Evolutionary conservation across 2,113 vertebrate species (phyloP), one percentile per base, ranked within the genome.

Genomic region (Pogona vitticeps): DNA sequence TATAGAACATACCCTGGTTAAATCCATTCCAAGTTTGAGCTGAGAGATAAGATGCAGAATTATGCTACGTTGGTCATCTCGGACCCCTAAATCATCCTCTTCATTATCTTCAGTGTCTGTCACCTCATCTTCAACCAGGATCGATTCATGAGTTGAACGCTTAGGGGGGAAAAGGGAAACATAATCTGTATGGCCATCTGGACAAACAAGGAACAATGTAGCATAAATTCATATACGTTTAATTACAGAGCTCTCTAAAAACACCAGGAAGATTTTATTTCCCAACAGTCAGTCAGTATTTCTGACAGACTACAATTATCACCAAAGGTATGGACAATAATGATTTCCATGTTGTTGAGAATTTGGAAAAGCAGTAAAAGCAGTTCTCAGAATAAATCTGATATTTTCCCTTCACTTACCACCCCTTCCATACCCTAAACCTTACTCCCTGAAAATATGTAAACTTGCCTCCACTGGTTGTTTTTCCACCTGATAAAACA

Each of bases 11-110:
- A 99, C 98, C 97, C 98, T 97, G 73, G 98, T 99, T 92, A 99
- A 95, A 93, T 99, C 98, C 98, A 99, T 99, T 89, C 98, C 98
- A 90, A 99, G 98, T 93, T 98, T 99, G 90, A 99, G 98, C 87
- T 99, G 98, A 13, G 98, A 99, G 80, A 99, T 98, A 93, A 99
- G 97, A 93, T 99, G 98, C 2, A 99, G 97, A 88, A 99, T 98
- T 90, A 99, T 82, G 70, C 98, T 98, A 14, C 98, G 97, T 85
- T 99, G 98, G 88, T 99, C 98, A 63, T 99, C 98, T 96, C 98
- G 94, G 88, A 98, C 97, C 0, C 97, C 98, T 93, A 98, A 92
- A 90, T 98, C 98, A 80, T 98, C 96, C 92, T 99, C 98, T 88
- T 97, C 97, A 6, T 97, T 97, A 84, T 98, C 98, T 95, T 99